Base-by-base conservation (phyloP, 2,888 invertebrate genomes). In the Odontocerum albicorne region DNA sequence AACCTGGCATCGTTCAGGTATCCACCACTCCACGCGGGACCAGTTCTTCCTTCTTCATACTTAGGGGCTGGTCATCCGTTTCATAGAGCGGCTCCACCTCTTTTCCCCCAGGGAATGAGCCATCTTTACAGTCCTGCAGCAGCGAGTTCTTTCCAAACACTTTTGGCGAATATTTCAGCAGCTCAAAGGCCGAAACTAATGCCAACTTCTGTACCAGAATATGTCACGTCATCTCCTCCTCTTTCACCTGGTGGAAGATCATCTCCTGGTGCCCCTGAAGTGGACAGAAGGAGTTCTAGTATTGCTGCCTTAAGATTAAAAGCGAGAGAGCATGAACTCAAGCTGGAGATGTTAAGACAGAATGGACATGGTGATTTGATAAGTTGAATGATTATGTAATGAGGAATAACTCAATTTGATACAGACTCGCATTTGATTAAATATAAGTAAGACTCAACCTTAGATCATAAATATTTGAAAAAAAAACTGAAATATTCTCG, bases 281-380 rank as follows among this genome's bases (percentile, higher is more conserved):
- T 90, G 52, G 92, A 92, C 70, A 78, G 92, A 62, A 77, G 92
- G 64, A 90, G 89, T 64, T 91, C 90, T 21, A 93, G 93, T 66
- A 94, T 94, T 64, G 93, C 92, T 1, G 88, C 91, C 0, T 74
- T 95, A 32, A 78, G 95, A 62, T 80, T 92, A 65, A 93, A 93
- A 64, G 95, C 95, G 1, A 80, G 94, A 46, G 94, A 95, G 69
- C 93, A 94, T 69, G 93, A 94, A 70, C 73, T 92, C 42, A 83
- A 91, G 68, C 75, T 92, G 64, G 92, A 92, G 71, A 85, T 91
- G 81, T 69, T 92, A 49, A 80, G 92, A 49, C 90, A 91, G 66
- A 85, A 88, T 67, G 86, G 86, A 35, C 82, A 83, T 55, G 79
- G 82, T 1, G 90, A 91, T 71, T 78, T 90, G 65, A 87, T 90